Evolutionary conservation across 2,888 invertebrate species (phyloP), one percentile per base, ranked within the genome.

Genomic region (Seira musarum): DNA sequence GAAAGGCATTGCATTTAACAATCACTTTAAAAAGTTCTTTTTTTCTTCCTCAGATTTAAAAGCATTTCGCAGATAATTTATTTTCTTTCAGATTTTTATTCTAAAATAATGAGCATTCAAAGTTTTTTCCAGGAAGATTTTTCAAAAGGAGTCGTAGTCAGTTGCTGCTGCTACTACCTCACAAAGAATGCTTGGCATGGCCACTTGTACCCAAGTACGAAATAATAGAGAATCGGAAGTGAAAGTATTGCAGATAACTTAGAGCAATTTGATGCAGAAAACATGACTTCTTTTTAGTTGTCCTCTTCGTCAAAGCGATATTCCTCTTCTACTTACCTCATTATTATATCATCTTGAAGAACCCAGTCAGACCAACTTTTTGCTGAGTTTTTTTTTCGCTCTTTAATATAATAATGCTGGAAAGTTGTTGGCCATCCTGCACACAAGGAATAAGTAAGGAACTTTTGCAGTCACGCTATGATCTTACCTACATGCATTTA

Each of bases 51-150:
- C 76, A 77, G 72, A 67, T 79, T 73, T 72, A 73, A 72, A 79
- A 72, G 70, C 63, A 79, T 46, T 72, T 79, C 71, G n/a, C 65
- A n/a, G 67, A 71, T 79, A 73, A 79, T 79, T 79, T 79, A 79
- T 79, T 79, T 79, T 72, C 72, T 40, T 63, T n/a, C 8, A 49
- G 72, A 72, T 67, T 79, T 72, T 30, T 30, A 79, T 79, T 68
- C 57, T 63, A 60, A 72, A 79, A 79, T 79, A 79, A 79, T 79
- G 79, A 79, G 72, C 79, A 79, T 79, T 79, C 79, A 79, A 79
- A 79, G 8, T 71, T 70, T 77, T 46, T 63, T 57, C 21, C 49
- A 63, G 61, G 46, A 25, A 46, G 46, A 25, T 63, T 35, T 72
- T 49, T 30, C 61, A 64, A 57, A 25, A 61, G 61, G 13, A 19